Base-by-base conservation (phyloP, 2,888 invertebrate species). In the Phasia obesa region DNA sequence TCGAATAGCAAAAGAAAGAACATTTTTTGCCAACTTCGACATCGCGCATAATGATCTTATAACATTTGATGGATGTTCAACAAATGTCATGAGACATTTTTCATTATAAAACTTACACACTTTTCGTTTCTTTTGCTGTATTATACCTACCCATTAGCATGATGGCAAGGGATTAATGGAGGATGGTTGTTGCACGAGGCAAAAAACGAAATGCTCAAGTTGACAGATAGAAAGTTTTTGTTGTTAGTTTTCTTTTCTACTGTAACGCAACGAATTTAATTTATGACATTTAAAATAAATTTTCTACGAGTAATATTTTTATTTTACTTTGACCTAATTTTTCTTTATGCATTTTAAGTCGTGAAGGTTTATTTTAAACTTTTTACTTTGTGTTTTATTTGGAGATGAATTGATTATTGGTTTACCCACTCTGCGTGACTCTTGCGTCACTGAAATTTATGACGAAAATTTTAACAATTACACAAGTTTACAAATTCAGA, bases 61-160 rank as follows among this genome's bases (percentile, higher is more conserved):
- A 81, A 69, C 67, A 57, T 81, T 81, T 73, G 76, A 81, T 81
- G 67, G 67, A 77, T 81, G 76, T 71, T 35, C 67, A 59, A 60
- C 67, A 73, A 81, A 73, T 73, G 81, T 53, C 60, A 60, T 62
- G 55, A 49, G 73, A 25, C 49, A 71, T 27, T 64, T 57, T 47
- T 77, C 27, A 35, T 65, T 81, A 57, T 60, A 59, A 67, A 71
- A 76, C 53, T 60, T 44, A 62, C 44, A 62, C 62, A 51, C 13
- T 71, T 42, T 64, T 59, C 67, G 59, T 27, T 67, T 59, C 67
- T 64, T 27, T 67, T 60, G 25, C 19, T 15, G 15, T 13, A 35
- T 11, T 11, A 35, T 35, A 35, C 35, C 9, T 35, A 11, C n/a
- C n/a, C 35, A 31, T 31, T 31, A 31, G 35, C 9, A 35, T 11